phyloP scores from a whole-genome alignment of 1,140 invertebrate species.

The Aricia agestis region DNA sequence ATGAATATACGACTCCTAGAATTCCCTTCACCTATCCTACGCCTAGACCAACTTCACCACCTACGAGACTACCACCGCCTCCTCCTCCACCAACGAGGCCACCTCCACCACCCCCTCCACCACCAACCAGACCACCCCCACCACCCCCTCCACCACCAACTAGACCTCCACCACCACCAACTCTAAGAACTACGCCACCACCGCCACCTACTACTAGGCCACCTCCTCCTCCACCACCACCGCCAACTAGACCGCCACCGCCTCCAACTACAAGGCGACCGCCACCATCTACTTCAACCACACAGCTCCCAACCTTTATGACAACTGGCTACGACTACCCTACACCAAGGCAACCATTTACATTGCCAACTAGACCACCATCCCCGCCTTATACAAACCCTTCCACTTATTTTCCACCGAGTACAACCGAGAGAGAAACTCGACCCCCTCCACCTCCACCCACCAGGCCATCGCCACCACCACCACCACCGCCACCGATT shows the following conservation, averaged over 20 bases:
- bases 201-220: constrained; percentile 28
- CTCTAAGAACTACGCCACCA: constrained; percentile 29
- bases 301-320: constrained; percentile 18
- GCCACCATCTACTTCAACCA: constrained; percentile 17
- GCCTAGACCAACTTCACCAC: constrained; percentile 28
- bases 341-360: constrained; percentile 32
- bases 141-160: constrained; percentile 27
- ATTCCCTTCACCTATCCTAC: constrained; percentile 30
- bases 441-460: constrained; percentile 22
- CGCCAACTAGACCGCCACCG: constrained; percentile 21
- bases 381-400: constrained; percentile 16
- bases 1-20: constrained; percentile 32
- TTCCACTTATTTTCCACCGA: constrained; percentile 12
- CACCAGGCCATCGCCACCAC: constrained; percentile 26
- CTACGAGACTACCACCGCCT: constrained; percentile 29
- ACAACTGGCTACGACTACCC: constrained; percentile 35
- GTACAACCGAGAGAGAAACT: constrained; percentile 23
- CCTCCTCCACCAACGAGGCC: constrained; percentile 32
- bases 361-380: constrained; percentile 31
- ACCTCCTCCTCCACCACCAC: constrained; percentile 25
- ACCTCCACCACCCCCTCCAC: constrained; percentile 33
- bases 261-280: constrained; percentile 10
- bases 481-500: constrained; percentile 24
- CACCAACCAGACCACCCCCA: constrained; percentile 30
- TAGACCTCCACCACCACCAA: constrained; percentile 29